Evolutionary conservation across 2,888 invertebrate genomes (phyloP), one percentile per base, ranked within the genome.

Genomic region (Plebejus melissa): DNA sequence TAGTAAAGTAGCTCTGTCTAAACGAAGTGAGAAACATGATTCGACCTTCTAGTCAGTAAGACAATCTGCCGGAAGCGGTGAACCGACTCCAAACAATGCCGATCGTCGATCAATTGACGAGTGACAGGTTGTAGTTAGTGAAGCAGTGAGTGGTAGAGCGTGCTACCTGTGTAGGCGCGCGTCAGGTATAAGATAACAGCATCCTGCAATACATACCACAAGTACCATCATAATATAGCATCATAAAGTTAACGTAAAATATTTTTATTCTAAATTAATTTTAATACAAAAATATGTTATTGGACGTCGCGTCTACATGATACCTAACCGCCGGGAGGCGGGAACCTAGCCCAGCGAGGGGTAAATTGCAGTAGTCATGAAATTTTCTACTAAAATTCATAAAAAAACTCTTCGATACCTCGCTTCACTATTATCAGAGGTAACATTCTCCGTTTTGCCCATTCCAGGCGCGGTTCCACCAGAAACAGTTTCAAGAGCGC

Each of bases 401-500:
- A 32, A 46, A 46, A 58, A n/a, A 57, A 57, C 57, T n/a, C 5
- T 57, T 5, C 11, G n/a, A 57, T 4, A 57, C 57, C 7, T 57
- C 6, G 13, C 11, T 38, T 46, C 11, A 50, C 4, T 13, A 54
- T 16, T 74, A 57, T 36, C 9, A 32, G 3, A 5, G 9, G 22
- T 1, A 4, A 65, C 5, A 28, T 74, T 6, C 50, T 46, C 9
- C 4, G 28, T 28, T 6, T 13, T 69, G 28, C 1, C 2, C 1
- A 6, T 54, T 69, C 3, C 94, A 97, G 97, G 97, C 97, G 79
- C 95, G 96, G 77, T 97, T 97, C 88, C 97, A 97, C 85, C 97
- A 97, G 87, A 96, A 96, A 83, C 97, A 97, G 83, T 94, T 96
- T 87, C 95, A 96, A 85, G 97, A 97, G 86, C 96, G 96, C 80